Conservation (phyloP, 2,888 invertebrate species). For the Diaprepes abbreviatus region DNA sequence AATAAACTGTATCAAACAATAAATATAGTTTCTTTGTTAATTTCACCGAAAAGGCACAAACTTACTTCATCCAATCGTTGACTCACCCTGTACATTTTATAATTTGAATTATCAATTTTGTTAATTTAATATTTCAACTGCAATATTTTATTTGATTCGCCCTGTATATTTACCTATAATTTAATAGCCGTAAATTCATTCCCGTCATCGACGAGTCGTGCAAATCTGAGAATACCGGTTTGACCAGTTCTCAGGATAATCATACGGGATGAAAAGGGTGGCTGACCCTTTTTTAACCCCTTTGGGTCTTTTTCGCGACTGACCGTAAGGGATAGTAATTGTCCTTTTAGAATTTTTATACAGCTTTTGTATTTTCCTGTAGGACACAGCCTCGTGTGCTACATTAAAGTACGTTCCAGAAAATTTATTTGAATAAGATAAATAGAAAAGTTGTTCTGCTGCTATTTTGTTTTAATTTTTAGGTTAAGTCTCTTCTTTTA, state of each 20-base stretch:
- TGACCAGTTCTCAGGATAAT: conserved; percentile 49
- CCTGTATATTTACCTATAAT: not conserved
- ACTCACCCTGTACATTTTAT: too few species aligned
- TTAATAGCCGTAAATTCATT: not conserved
- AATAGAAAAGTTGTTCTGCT: too few species aligned
- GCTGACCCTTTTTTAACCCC: conserved; percentile 43
- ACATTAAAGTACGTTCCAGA: not conserved
- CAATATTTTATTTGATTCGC: conserved; percentile 50
- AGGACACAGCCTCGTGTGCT: conserved; percentile 7
- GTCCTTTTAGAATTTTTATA: conserved; percentile 24
- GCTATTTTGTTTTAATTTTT: too few species aligned
- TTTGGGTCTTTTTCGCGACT: conserved; percentile 31
- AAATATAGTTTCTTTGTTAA: too few species aligned
- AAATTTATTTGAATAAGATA: too few species aligned
- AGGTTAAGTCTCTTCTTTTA: too few species aligned
- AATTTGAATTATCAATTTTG: too few species aligned
- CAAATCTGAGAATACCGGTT: conserved; percentile 34
- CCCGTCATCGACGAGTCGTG: not conserved
- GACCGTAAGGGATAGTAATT: conserved; percentile 29
- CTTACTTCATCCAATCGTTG: too few species aligned
- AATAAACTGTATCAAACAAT: too few species aligned
- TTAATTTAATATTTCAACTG: too few species aligned
- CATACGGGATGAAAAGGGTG: conserved; percentile 10
- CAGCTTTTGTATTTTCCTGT: conserved; percentile 7
- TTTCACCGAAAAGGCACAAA: too few species aligned